These are phyloP conservation scores for Tragelaphus scriptus DNA, from an alignment of 2,113 vertebrate species.

Conservation along the genomic window DNA sequence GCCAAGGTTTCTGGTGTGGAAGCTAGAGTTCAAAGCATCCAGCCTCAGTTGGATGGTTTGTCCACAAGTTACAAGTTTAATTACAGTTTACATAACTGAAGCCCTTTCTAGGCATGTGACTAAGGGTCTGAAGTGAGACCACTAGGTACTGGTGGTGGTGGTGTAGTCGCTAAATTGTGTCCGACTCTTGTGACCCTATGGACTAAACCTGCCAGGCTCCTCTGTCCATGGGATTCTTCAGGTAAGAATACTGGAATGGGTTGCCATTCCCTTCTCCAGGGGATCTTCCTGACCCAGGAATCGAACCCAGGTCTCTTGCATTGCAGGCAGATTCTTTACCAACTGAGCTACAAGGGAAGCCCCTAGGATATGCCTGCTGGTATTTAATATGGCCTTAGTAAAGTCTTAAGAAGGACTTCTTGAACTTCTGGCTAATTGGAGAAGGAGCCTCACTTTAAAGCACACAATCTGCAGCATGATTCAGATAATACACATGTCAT, in stretches of 20 bases:
- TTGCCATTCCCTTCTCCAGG: background rate
- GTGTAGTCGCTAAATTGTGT: background rate
- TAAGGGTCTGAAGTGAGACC: background rate
- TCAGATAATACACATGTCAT: background rate
- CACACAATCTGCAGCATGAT: background rate
- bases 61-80: background rate
- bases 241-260: background rate
- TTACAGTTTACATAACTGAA: background rate
- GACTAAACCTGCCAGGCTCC: background rate
- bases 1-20: background rate
- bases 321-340: background rate
- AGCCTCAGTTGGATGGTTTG: background rate
- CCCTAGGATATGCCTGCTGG: background rate
- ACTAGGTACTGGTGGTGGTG: background rate
- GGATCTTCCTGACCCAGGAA: background rate
- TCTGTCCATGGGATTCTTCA: background rate
- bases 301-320: background rate
- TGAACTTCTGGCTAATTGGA: background rate
- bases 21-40: background rate
- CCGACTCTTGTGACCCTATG: accelerated
- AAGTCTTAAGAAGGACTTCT: background rate
- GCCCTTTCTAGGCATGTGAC: background rate
- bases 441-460: background rate
- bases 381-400: background rate
- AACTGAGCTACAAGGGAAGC: background rate